phyloP scores from a whole-genome alignment of 2,797 vertebrate species.

The Xiphophorus birchmanni region DNA sequence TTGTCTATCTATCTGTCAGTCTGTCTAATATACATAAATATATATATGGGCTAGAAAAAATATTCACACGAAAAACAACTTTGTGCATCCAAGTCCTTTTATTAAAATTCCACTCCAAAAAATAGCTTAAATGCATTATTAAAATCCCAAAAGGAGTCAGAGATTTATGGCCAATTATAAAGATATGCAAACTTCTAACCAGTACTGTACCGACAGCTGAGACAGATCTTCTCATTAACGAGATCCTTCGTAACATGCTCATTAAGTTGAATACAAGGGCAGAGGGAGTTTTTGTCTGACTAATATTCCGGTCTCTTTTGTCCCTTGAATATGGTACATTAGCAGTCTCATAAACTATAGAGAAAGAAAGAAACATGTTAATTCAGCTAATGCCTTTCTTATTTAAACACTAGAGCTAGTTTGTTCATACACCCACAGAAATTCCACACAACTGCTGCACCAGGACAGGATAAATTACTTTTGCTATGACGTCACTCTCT shows the following conservation, averaged over 20 bases:
- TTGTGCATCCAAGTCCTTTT: neutral
- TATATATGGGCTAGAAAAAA: neutral
- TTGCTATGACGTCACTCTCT: neutral
- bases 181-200: neutral
- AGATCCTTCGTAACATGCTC: conserved; percentile 42
- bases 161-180: conserved; percentile 4
- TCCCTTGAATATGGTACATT: conserved; percentile 30
- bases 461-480: neutral
- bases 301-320: conserved; percentile 16
- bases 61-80: neutral
- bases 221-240: conserved; percentile 25
- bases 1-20: neutral
- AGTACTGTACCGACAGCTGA: conserved; percentile 15
- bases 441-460: neutral
- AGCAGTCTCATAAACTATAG: conserved; percentile 10
- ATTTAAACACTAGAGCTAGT: neutral
- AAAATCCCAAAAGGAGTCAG: neutral
- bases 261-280: conserved; percentile 29
- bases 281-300: conserved; percentile 26
- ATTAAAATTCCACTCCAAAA: neutral
- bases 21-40: no score
- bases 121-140: neutral
- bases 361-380: neutral
- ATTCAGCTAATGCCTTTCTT: neutral
- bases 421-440: neutral